These are phyloP conservation scores for Siphonodentalium dalli DNA, from an alignment of 2,888 invertebrate species.

Conservation along the genomic window DNA sequence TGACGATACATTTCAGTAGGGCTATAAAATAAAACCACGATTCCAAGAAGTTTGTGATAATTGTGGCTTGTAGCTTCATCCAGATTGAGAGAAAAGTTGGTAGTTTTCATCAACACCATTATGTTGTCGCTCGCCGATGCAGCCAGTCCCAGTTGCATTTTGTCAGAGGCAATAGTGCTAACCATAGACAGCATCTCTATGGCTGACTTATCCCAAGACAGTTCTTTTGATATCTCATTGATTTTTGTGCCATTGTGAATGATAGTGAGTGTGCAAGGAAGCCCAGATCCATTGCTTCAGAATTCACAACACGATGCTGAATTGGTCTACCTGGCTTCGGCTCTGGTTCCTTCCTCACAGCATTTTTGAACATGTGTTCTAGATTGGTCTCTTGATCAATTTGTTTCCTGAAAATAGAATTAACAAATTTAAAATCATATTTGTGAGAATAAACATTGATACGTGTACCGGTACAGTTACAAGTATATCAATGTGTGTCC, in stretches of 20 bases:
- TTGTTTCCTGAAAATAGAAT: no score
- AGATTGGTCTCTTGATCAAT: no score
- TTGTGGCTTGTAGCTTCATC: conserved; percentile 23
- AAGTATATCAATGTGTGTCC: no score
- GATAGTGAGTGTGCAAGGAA: no score
- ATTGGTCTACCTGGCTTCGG: neutral
- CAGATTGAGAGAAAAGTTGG: conserved; percentile 22
- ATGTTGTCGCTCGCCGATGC: conserved; percentile 8
- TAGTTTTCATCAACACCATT: conserved; percentile 2
- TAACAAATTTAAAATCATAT: no score
- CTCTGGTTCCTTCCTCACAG: no score
- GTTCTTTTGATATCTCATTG: no score
- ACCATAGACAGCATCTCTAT: conserved; percentile 13
- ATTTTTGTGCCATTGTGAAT: no score
- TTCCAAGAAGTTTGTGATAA: conserved; percentile 7
- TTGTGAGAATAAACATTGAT: no score
- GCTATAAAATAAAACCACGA: conserved; percentile 9
- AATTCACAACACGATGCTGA: neutral
- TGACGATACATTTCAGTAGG: neutral
- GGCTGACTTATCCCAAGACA: conserved; percentile 13
- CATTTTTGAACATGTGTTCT: no score
- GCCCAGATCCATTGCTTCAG: no score
- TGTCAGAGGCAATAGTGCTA: conserved; percentile 20
- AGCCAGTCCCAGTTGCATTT: conserved; percentile 10
- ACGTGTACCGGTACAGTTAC: no score